Evolutionary conservation across 1,140 invertebrate genomes (phyloP).

Genomic region (Trachymyrmex septentrionalis): DNA sequence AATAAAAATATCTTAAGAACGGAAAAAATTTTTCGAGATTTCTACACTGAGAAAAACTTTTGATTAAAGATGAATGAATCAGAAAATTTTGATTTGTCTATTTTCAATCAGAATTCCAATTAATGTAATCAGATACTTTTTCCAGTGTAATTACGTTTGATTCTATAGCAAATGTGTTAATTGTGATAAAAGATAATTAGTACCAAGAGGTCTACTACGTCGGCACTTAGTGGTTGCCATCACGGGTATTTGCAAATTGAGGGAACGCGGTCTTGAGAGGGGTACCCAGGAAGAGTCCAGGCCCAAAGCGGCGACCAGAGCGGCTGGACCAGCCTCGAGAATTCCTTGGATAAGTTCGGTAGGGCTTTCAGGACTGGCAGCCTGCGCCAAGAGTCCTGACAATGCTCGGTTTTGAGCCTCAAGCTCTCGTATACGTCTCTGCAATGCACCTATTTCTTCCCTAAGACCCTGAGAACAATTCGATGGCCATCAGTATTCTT

Average conservation of each 20-base stretch:
- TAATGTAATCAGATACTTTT: too few relatives aligned
- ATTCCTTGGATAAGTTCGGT: slow-evolving; percentile 80
- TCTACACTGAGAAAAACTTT: too few relatives aligned
- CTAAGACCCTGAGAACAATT: slow-evolving; percentile 87
- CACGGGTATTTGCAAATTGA: slow-evolving; percentile 89
- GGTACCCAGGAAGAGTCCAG: slow-evolving; percentile 89
- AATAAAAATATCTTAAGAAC: too few relatives aligned
- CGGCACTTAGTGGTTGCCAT: slow-evolving; percentile 85
- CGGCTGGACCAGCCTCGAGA: slow-evolving; percentile 81
- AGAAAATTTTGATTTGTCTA: too few relatives aligned
- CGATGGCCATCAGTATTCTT: slow-evolving; percentile 8
- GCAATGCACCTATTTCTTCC: slow-evolving; percentile 89
- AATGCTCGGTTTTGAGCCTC: slow-evolving; percentile 90
- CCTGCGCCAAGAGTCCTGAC: slow-evolving; percentile 89
- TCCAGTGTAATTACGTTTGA: too few relatives aligned
- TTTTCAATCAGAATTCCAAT: too few relatives aligned
- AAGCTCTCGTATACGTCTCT: slow-evolving; percentile 89
- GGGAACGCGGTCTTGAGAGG: slow-evolving; percentile 88
- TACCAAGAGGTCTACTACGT: slow-evolving; percentile 81
- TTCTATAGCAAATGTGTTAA: too few relatives aligned
- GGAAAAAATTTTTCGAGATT: too few relatives aligned
- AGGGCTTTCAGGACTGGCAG: slow-evolving; percentile 87
- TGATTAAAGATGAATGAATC: too few relatives aligned
- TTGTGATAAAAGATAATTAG: not conserved
- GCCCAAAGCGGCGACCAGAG: slow-evolving; percentile 79